Conservation (phyloP, 2,797 vertebrate genomes). For the Cirrhinus molitorella region DNA sequence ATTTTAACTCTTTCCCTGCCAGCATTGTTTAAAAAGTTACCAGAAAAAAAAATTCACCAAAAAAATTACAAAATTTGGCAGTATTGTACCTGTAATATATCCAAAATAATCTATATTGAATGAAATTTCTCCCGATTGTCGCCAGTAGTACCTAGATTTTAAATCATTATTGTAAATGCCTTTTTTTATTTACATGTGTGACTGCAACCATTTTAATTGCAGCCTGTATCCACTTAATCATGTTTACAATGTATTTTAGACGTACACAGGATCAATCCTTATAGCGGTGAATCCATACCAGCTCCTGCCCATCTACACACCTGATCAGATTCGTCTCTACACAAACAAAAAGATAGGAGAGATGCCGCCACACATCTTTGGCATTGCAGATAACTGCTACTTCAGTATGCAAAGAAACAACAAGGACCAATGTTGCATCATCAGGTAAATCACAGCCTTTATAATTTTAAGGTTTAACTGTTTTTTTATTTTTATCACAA, state of each 20-base stretch:
- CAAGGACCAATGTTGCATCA: slow-evolving; percentile 97
- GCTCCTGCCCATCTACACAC: slow-evolving; percentile 94
- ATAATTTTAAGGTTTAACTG: neutral
- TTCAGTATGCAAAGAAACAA: slow-evolving; percentile 97
- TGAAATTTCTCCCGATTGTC: neutral
- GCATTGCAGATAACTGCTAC: slow-evolving; percentile 98
- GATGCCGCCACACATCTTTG: slow-evolving; percentile 97
- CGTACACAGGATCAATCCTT: slow-evolving; percentile 95
- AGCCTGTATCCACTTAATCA: no score
- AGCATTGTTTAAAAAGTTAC: no score
- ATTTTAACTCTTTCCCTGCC: no score
- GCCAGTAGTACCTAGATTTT: neutral
- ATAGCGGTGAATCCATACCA: slow-evolving; percentile 98
- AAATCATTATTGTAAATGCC: neutral
- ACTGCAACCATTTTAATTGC: neutral
- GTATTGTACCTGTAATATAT: no score
- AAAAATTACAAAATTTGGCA: no score
- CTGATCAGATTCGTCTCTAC: slow-evolving; percentile 95
- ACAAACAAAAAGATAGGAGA: slow-evolving; percentile 98
- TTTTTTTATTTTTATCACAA: neutral
- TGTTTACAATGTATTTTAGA: slow-evolving; percentile 75
- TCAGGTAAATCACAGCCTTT: slow-evolving; percentile 80
- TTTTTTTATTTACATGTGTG: no score
- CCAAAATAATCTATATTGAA: no score
- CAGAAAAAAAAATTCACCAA: no score